Evolutionary conservation across 30 jellyfish, hydroid and myxozoan genomes (phyloP), one percentile per base, ranked within the genome.

Genomic region (Morbakka virulenta): DNA sequence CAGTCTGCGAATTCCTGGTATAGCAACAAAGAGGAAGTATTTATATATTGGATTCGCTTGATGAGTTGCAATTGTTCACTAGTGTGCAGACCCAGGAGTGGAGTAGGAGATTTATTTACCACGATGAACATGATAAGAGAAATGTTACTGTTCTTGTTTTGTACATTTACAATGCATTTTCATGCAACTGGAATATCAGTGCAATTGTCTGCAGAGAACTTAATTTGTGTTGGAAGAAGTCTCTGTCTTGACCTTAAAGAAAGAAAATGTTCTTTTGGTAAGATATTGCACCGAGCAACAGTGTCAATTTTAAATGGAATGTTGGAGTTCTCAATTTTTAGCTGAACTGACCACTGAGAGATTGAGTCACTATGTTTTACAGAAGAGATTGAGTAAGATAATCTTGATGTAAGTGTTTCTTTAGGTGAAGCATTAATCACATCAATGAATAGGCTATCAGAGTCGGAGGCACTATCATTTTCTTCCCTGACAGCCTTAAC

Each of bases 241-340:
- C n/a, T n/a, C n/a, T n/a, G n/a, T n/a, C n/a, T 32, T 32, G 35
- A 85, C 26, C 86, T 81, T 52, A 81, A 81, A 33, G 84, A 80
- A 57, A 25, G 79, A 0, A 62, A 32, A 67, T 67, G 69, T 49
- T 65, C 49, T 22, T 61, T 34, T n/a, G n/a, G n/a, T n/a, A n/a
- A n/a, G n/a, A n/a, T n/a, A n/a, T n/a, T n/a, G n/a, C n/a, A n/a
- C n/a, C n/a, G 57, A 41, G 13, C 9, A 41, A 9, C 17, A 17
- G 57, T 41, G 57, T 41, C 57, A 6, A 41, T 41, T 41, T 41
- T 41, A 17, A 17, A 41, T 41, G 57, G 57, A 9, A 41, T 41
- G 57, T 41, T 41, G n/a, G 57, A 41, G 57, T 17, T 41, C 57
- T 41, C 57, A 41, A 41, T 41, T 41, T 41, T 41, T 17, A 41